These are phyloP conservation scores for Drosophila obscura DNA, from an alignment of 1,140 invertebrate genomes.

Conservation along the genomic window DNA sequence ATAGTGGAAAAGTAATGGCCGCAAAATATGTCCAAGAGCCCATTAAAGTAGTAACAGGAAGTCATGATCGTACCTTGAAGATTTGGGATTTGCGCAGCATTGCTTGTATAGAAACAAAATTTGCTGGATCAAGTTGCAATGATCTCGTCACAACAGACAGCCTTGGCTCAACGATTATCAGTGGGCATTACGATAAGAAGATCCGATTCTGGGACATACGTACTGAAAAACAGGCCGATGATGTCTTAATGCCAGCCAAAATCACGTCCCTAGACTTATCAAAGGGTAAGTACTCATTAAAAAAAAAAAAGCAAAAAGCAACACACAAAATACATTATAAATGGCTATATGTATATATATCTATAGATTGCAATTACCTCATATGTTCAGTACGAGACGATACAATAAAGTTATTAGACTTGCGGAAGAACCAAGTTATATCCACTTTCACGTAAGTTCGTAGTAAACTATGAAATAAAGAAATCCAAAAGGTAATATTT, in stretches of 20 bases:
- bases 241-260: slow-evolving; percentile 95
- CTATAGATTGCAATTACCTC: slow-evolving; percentile 93
- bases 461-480: neutral
- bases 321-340: too few relatives aligned
- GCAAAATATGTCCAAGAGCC: slow-evolving; percentile 96
- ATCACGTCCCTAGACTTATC: slow-evolving; percentile 97
- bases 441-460: slow-evolving; percentile 92
- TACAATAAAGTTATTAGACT: slow-evolving; percentile 96
- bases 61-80: slow-evolving; percentile 98
- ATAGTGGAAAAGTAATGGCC: slow-evolving; percentile 97
- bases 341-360: slow-evolving; percentile 21
- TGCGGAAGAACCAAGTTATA: slow-evolving; percentile 96
- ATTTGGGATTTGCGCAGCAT: slow-evolving; percentile 97
- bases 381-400: slow-evolving; percentile 97
- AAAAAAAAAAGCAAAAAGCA: neutral
- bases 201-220: slow-evolving; percentile 98
- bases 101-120: slow-evolving; percentile 97
- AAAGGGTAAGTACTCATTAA: slow-evolving; percentile 87
- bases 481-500: neutral
- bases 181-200: slow-evolving; percentile 98
- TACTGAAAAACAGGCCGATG: slow-evolving; percentile 90
- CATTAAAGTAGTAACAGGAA: slow-evolving; percentile 95
- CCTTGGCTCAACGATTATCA: slow-evolving; percentile 96
- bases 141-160: slow-evolving; percentile 96
- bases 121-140: slow-evolving; percentile 98